These are phyloP conservation scores for Brachylomia viminalis DNA, from an alignment of 2,888 invertebrate genomes.

Conservation along the genomic window DNA sequence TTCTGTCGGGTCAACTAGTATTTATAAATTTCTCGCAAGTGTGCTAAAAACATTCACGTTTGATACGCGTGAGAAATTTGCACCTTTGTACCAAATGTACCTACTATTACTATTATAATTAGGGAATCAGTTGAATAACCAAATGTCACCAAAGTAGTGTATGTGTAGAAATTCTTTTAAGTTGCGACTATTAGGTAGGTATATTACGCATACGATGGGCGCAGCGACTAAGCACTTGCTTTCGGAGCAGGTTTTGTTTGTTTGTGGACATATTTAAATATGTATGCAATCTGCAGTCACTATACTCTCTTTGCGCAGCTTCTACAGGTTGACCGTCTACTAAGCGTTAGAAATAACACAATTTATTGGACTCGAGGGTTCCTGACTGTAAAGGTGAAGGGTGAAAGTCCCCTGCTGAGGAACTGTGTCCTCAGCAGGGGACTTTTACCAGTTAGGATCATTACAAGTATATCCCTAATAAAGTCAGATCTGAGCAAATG, in stretches of 20 bases:
- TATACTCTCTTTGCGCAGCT: neutral
- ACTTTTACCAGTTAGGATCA: neutral
- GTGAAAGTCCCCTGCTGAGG: too few species aligned
- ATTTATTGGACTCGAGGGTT: neutral
- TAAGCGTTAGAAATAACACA: neutral
- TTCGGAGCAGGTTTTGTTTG: neutral
- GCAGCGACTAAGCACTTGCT: neutral
- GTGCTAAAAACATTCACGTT: too few species aligned
- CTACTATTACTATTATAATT: neutral
- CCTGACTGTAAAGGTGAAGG: neutral
- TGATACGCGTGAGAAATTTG: too few species aligned
- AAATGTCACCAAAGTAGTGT: neutral
- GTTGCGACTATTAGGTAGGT: too few species aligned
- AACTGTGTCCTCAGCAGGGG: too few species aligned
- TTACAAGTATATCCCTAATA: conserved; percentile 28
- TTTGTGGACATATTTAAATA: neutral
- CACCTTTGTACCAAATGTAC: too few species aligned
- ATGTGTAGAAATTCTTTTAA: neutral
- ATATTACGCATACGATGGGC: neutral
- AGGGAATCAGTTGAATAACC: neutral
- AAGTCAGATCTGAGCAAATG: conserved; percentile 31
- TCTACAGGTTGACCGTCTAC: neutral
- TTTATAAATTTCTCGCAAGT: too few species aligned
- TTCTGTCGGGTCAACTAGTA: too few species aligned
- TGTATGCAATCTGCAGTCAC: neutral